Percentiles rank a stretch among this genome's conserved stretches.
phyloP scores from a whole-genome alignment of 2,888 invertebrate species.

The Drosophila flavopinicola region DNA sequence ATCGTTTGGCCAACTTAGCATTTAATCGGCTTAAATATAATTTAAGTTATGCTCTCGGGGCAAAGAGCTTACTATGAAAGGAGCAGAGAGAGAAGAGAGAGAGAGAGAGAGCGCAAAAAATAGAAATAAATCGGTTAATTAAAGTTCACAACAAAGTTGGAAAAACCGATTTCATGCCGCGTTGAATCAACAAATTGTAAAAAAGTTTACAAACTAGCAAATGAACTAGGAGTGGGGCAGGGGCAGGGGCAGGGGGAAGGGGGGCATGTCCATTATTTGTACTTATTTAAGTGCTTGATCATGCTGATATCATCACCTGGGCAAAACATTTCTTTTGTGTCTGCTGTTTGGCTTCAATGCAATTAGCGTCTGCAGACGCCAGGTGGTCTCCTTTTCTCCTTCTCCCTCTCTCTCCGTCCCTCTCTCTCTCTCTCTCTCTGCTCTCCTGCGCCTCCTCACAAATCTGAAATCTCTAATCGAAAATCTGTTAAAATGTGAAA shows the following conservation, averaged over 20 bases:
- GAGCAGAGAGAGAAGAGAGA: background rate
- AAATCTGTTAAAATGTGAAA: conserved; percentile 55
- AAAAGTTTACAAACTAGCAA: conserved; percentile 57
- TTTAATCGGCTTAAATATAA: conserved; percentile 76
- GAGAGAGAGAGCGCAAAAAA: too few relatives aligned
- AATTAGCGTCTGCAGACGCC: conserved; percentile 70
- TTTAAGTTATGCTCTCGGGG: conserved; percentile 53
- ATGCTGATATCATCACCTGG: conserved; percentile 80
- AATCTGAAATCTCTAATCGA: conserved; percentile 59
- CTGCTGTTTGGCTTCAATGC: conserved; percentile 58
- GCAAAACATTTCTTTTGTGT: conserved; percentile 60
- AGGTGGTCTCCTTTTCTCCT: conserved; percentile 61
- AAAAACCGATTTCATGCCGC: conserved; percentile 77
- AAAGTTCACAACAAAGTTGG: conserved; percentile 77
- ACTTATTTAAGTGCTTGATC: conserved; percentile 79
- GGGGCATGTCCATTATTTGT: conserved; percentile 65
- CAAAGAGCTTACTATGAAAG: conserved; percentile 2
- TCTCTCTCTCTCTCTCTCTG: background rate
- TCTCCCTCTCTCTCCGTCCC: conserved; percentile 1
- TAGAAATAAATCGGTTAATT: conserved; percentile 75
- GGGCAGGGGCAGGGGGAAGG: background rate
- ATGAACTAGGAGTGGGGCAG: background rate
- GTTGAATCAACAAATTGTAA: conserved; percentile 79
- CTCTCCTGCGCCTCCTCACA: conserved; percentile 16
- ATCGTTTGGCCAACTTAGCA: conserved; percentile 61